Evolutionary conservation across 2,888 invertebrate species (phyloP).

Genomic region (Alsophila aescularia): DNA sequence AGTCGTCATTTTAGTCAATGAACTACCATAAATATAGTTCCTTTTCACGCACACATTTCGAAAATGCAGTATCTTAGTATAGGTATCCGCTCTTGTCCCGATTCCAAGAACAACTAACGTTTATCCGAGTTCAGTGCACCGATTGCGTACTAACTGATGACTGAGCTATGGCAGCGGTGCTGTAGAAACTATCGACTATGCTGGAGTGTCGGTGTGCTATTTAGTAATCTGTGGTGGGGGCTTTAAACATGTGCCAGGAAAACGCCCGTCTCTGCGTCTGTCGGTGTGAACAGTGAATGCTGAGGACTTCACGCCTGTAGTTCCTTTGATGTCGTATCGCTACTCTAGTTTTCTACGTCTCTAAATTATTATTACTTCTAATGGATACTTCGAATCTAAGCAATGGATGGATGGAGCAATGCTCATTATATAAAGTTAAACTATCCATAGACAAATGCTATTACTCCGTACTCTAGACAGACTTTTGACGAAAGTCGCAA

Average conservation of each 20-base stretch:
- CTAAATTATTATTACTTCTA: background rate
- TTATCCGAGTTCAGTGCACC: slow-evolving; percentile 75
- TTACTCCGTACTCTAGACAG: too few relatives aligned
- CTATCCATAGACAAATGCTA: too few relatives aligned
- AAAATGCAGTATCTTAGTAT: slow-evolving; percentile 46
- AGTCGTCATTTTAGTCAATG: slow-evolving; percentile 33
- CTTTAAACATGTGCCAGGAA: slow-evolving; percentile 48
- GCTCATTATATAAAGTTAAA: too few relatives aligned
- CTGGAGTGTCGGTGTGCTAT: slow-evolving; percentile 23
- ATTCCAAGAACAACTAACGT: slow-evolving; percentile 70
- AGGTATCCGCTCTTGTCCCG: slow-evolving; percentile 58
- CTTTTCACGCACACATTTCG: slow-evolving; percentile 45
- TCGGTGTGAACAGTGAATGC: slow-evolving; percentile 35
- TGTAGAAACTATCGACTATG: slow-evolving; percentile 28
- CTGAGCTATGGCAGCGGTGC: slow-evolving; percentile 6
- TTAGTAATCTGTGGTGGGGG: too few relatives aligned
- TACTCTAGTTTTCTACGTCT: slow-evolving; percentile 1
- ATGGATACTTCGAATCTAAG: slow-evolving; percentile 10
- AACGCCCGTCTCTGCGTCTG: slow-evolving; percentile 31
- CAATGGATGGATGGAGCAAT: too few relatives aligned
- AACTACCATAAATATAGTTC: slow-evolving; percentile 45
- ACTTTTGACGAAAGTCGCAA: too few relatives aligned
- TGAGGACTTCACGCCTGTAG: slow-evolving; percentile 27
- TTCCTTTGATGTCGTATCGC: slow-evolving; percentile 34
- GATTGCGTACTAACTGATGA: slow-evolving; percentile 15